A percentile compares a stretch with the other conserved stretches of the same genome.
Conservation (phyloP, 2,797 vertebrate species). For the Pangasius larnaudii region DNA sequence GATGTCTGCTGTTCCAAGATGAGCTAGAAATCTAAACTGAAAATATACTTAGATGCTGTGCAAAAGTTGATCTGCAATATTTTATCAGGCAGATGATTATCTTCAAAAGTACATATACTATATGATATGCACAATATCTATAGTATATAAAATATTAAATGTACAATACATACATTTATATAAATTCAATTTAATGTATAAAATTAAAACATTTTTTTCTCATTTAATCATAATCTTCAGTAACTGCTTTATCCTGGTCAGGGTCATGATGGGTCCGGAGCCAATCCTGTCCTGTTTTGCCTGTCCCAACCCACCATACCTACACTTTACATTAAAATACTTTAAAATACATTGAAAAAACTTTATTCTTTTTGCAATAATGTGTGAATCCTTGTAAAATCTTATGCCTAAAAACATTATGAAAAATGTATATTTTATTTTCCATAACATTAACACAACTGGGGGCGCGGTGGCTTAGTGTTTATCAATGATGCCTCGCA, state of each 20-base stretch:
- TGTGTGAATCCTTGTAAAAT: not conserved
- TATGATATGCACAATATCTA: not conserved
- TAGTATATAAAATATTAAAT: not conserved
- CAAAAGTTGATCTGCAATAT: not conserved
- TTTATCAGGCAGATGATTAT: not conserved
- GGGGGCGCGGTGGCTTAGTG: too few species aligned
- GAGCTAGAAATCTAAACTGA: not conserved
- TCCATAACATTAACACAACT: not conserved
- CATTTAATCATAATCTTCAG: not conserved
- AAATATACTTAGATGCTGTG: not conserved
- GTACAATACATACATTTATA: not conserved
- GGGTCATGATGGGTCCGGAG: not conserved
- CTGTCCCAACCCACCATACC: too few species aligned
- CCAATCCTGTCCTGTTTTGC: not conserved
- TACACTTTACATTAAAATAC: too few species aligned
- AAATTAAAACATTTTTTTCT: not conserved
- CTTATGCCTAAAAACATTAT: not conserved
- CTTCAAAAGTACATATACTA: not conserved
- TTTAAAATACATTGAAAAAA: not conserved
- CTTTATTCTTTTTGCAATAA: not conserved
- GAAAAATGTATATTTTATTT: not conserved
- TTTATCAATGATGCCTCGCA: too few species aligned
- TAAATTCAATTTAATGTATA: not conserved
- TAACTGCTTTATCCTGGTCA: not conserved
- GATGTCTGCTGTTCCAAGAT: not conserved